These are phyloP conservation scores for Leucosticte australis DNA, from an alignment of 2,113 vertebrate species.

Conservation along the genomic window DNA sequence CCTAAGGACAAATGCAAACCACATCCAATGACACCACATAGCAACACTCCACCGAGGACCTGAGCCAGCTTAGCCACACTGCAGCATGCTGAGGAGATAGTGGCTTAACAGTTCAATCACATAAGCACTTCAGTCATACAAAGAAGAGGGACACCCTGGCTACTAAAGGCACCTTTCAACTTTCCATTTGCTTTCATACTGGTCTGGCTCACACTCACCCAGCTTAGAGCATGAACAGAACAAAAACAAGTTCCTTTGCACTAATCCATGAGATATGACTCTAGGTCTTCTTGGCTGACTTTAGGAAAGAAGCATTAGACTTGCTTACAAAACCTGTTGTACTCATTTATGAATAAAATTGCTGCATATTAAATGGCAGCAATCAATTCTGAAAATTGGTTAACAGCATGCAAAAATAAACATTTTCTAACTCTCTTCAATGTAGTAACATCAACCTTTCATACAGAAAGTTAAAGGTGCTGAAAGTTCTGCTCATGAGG, in stretches of 20 bases:
- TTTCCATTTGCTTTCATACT: background rate
- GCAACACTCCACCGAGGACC: background rate
- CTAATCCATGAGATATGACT: background rate
- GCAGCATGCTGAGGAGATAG: background rate
- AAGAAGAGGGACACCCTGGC: background rate
- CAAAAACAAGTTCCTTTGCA: background rate
- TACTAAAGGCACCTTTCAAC: background rate
- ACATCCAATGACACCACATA: background rate
- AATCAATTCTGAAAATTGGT: background rate
- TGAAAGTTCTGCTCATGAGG: background rate
- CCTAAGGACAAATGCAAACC: background rate
- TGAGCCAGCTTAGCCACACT: background rate
- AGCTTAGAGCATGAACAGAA: background rate
- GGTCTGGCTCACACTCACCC: background rate
- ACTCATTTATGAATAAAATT: background rate
- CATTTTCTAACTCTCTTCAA: background rate
- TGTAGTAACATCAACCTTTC: background rate
- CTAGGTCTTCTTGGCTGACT: background rate
- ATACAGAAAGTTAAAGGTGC: background rate
- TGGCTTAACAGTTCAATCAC: background rate
- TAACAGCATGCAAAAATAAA: background rate
- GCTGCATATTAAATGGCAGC: background rate
- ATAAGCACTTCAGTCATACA: background rate
- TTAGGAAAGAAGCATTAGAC: background rate
- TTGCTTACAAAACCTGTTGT: background rate